Evolutionary conservation across 2,888 invertebrate genomes (phyloP), one percentile per base, ranked within the genome.

Genomic region (Homarus gammarus): DNA sequence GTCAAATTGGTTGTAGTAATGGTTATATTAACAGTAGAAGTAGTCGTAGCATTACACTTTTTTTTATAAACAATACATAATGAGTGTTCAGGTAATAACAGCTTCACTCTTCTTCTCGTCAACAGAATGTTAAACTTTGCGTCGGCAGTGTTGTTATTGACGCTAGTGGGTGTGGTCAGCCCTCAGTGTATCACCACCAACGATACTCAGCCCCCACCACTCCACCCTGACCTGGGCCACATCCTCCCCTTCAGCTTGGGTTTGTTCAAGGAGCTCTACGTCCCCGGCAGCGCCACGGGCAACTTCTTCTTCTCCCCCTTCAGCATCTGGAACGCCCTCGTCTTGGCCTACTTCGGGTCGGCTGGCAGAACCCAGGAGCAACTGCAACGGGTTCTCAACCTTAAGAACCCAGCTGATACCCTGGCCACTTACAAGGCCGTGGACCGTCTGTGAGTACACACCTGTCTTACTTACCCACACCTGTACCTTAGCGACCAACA

Each of bases 301-400:
- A 98, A 97, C 93, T 94, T 98, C 75, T 97, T 98, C 95, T 97
- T 97, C 94, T 98, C 98, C 18, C 98, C 98, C 0, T 96, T 97
- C 94, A 97, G 97, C 92, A 96, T 97, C n/a, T 97, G 97, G 93
- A 96, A 97, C 93, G 96, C 97, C 0, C 93, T 98, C 51, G 93
- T 96, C 78, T 94, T 98, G 90, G 96, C 97, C 0, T 97, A 97
- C 93, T 97, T 97, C 93, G 96, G 97, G 0, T 94, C 89, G 5
- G 77, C 56, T 33, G 84, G 79, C 12, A 31, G 70, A 31, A 89
- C 89, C 0, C 68, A 40, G 8, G 18, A n/a, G 73, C 89, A 89
- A 33, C 61, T 89, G 38, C 38, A 78, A 31, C 8, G 38, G 5
- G 84, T 61, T 1, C 84, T 89, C 8, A n/a, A 49, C 10, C 49